These are phyloP conservation scores for Opisthocomus hoazin DNA, from an alignment of 2,113 vertebrate species.

Conservation along the genomic window DNA sequence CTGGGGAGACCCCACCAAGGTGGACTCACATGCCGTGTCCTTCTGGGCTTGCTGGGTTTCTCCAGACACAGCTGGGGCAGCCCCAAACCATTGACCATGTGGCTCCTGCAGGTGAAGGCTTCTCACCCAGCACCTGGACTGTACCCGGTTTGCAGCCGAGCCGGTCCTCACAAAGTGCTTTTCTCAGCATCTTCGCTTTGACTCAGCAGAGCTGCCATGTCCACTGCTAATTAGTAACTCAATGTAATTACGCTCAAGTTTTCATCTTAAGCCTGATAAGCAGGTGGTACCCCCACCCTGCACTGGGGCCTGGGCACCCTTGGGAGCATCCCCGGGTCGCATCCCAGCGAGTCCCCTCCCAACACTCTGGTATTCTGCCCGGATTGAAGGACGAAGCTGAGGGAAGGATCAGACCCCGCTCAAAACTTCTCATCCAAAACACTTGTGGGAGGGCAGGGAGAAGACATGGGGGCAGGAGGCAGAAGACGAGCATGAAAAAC, in stretches of 20 bases:
- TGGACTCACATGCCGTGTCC: background rate
- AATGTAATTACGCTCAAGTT: background rate
- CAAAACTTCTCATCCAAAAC: background rate
- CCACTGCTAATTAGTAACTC: background rate
- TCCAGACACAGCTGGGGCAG: background rate
- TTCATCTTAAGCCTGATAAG: background rate
- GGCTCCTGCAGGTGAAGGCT: background rate
- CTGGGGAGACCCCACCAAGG: background rate
- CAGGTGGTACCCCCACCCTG: background rate
- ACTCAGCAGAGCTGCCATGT: background rate
- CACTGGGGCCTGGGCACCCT: background rate
- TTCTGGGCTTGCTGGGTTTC: background rate
- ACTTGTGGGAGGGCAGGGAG: background rate
- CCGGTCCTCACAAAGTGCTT: background rate
- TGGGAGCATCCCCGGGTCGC: background rate
- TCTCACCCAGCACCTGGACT: background rate
- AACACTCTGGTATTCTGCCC: background rate
- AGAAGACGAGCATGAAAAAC: background rate
- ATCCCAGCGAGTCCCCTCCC: fast-evolving
- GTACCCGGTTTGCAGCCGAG: background rate
- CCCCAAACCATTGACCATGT: fast-evolving
- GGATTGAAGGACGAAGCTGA: background rate
- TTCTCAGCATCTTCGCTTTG: background rate
- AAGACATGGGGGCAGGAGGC: background rate
- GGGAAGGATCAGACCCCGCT: background rate